A percentile compares a stretch with the other conserved stretches of the same genome.
These are phyloP conservation scores for Prenolepis imparis DNA, from an alignment of 2,888 invertebrate genomes.

Conservation along the genomic window DNA sequence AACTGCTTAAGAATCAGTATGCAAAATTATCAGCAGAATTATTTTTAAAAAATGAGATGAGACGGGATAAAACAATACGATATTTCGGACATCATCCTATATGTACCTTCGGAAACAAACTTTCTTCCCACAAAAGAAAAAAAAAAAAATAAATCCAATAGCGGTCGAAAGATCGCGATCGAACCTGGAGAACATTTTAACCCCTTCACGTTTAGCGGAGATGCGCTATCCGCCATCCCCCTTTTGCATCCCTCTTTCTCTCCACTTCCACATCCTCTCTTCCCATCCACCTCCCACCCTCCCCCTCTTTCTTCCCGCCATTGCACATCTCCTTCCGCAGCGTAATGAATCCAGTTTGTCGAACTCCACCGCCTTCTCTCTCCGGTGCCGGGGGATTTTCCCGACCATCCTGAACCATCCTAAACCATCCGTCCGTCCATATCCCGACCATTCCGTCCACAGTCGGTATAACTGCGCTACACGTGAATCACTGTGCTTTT, in stretches of 20 bases:
- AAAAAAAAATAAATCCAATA: neutral
- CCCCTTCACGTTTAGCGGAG: conserved; percentile 23
- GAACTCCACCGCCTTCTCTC: conserved; percentile 52
- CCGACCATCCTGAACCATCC: conserved; percentile 40
- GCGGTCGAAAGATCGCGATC: neutral
- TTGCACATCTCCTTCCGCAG: neutral
- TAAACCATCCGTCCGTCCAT: conserved; percentile 16
- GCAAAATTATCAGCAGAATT: neutral
- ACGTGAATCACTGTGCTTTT: conserved; percentile 53
- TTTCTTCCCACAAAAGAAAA: neutral
- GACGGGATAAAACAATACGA: neutral
- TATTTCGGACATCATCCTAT: neutral
- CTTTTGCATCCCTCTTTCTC: neutral
- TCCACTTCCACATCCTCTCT: neutral
- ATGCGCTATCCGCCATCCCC: neutral
- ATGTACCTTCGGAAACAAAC: neutral
- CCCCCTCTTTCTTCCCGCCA: neutral
- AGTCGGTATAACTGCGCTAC: conserved; percentile 6
- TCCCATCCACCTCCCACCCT: neutral
- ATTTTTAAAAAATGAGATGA: neutral
- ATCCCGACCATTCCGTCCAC: conserved; percentile 11
- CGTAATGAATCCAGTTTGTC: conserved; percentile 55
- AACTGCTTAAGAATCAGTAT: neutral
- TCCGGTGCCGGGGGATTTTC: conserved; percentile 22
- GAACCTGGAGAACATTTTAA: conserved; percentile 23